Base-by-base conservation (phyloP, 2,888 invertebrate species). In the Microctonus hyperodae region DNA sequence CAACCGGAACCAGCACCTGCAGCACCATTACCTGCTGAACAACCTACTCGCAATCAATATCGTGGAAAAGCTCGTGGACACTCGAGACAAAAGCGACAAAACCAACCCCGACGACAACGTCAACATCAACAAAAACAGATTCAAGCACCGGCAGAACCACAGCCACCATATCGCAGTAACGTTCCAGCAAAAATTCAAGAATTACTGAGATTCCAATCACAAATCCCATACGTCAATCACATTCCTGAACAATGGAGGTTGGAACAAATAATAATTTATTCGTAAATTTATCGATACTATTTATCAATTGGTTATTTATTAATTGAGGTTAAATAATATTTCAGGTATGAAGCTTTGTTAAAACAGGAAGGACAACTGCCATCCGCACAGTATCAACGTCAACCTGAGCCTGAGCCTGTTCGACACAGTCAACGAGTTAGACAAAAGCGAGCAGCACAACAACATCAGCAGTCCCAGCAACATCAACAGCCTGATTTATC, bases 311-410 rank as follows among this genome's bases (percentile, higher is more conserved):
- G 33, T n/a, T 53, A 28, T 33, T 51, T 33, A 53, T 63, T n/a
- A n/a, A n/a, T 64, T 57, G 33, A 44, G 62, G 58, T 7, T 35
- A 44, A 55, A 53, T 55, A 16, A 53, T 33, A 20, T 63, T 56
- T 9, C 62, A 79, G 79, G 65, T 79, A 75, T 68, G 75, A 79
- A 61, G 67, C 67, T 16, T 68, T 72, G n/a, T 70, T 76, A n/a
- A 73, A 74, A 16, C 31, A 69, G 0, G 66, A 60, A 13, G 72
- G 67, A 1, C 72, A 75, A 10, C 23, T 67, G 1, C 65, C 72
- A 4, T 73, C 76, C 22, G 69, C 76, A 9, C 72, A 68, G 22
- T 71, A 64, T 3, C 72, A 70, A 71, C 63, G 72, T 60, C 48
- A 63, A 20, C 70, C 66, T 37, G 67, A 48, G 33, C 22, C 72